Conservation (phyloP, 2,888 invertebrate genomes). For the Tromatobia lineatoria region DNA sequence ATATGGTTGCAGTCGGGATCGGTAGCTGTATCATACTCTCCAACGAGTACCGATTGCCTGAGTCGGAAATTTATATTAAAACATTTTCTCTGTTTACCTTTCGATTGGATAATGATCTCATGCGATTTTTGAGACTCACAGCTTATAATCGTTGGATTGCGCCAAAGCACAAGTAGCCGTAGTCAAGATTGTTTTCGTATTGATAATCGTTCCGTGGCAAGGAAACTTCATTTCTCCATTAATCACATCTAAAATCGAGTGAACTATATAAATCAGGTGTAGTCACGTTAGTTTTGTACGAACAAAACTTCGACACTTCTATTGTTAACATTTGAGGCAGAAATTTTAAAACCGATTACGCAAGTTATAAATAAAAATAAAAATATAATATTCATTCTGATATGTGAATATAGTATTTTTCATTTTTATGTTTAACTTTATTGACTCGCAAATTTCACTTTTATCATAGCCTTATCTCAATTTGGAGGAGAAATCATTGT, state of each 20-base stretch:
- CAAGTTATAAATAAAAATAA: too few species aligned
- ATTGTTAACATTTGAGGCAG: neutral
- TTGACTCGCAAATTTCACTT: neutral
- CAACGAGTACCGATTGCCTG: constrained; percentile 91
- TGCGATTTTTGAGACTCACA: constrained; percentile 87
- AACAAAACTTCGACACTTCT: constrained; percentile 19
- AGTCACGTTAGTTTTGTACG: neutral
- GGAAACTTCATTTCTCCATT: constrained; percentile 91
- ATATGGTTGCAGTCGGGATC: constrained; percentile 91
- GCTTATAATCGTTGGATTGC: constrained; percentile 91
- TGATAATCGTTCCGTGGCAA: constrained; percentile 91
- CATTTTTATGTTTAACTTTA: too few species aligned
- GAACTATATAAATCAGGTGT: neutral
- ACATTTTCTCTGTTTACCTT: neutral
- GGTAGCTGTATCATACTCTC: constrained; percentile 91
- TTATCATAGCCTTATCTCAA: neutral
- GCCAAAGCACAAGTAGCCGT: constrained; percentile 93
- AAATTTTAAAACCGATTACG: too few species aligned
- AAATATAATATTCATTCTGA: too few species aligned
- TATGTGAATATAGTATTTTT: too few species aligned
- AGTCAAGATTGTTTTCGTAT: constrained; percentile 88
- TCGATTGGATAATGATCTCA: constrained; percentile 13
- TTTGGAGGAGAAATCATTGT: neutral
- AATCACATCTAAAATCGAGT: constrained; percentile 87
- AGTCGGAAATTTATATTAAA: neutral